phyloP scores from a whole-genome alignment of 2,113 vertebrate species.

The Pyxicephalus adspersus region DNA sequence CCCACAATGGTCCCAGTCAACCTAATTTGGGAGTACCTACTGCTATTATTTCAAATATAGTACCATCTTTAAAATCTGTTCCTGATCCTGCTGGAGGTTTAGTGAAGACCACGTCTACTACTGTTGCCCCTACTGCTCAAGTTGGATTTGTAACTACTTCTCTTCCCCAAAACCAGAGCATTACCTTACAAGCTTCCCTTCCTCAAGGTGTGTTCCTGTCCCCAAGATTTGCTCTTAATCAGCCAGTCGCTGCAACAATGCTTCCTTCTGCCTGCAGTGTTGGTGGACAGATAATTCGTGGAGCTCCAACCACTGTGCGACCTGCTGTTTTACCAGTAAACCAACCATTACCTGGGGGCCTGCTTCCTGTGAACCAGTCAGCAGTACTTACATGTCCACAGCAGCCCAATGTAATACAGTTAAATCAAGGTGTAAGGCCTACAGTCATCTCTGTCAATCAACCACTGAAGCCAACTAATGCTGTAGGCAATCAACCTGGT shows the following conservation, averaged over 20 bases:
- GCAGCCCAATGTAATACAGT: conserved; percentile 73
- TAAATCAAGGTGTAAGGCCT: conserved; percentile 72
- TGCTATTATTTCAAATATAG: conserved; percentile 48
- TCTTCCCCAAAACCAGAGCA: conserved; percentile 65
- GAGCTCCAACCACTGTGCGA: conserved; percentile 62
- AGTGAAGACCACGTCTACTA: conserved; percentile 61
- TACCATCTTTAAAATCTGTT: conserved; percentile 53
- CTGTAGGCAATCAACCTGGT: conserved; percentile 53
- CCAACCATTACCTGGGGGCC: conserved; percentile 64
- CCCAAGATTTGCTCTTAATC: conserved; percentile 72
- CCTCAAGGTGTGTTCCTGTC: conserved; percentile 73
- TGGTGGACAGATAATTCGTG: conserved; percentile 68
- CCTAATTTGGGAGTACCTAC: conserved; percentile 57
- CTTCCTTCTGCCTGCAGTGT: conserved; percentile 70
- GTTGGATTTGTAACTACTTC: conserved; percentile 74
- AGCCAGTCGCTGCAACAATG: conserved; percentile 65
- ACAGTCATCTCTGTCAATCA: conserved; percentile 73
- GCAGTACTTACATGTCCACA: conserved; percentile 73
- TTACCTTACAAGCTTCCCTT: conserved; percentile 64
- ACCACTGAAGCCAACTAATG: conserved; percentile 57
- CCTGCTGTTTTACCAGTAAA: conserved; percentile 65
- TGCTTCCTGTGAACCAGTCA: conserved; percentile 63
- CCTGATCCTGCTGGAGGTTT: conserved; percentile 63
- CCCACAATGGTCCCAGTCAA: conserved; percentile 67
- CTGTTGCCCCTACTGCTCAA: conserved; percentile 56